Evolutionary conservation across 2,113 vertebrate genomes (phyloP).

Genomic region (Xenus cinereus): DNA sequence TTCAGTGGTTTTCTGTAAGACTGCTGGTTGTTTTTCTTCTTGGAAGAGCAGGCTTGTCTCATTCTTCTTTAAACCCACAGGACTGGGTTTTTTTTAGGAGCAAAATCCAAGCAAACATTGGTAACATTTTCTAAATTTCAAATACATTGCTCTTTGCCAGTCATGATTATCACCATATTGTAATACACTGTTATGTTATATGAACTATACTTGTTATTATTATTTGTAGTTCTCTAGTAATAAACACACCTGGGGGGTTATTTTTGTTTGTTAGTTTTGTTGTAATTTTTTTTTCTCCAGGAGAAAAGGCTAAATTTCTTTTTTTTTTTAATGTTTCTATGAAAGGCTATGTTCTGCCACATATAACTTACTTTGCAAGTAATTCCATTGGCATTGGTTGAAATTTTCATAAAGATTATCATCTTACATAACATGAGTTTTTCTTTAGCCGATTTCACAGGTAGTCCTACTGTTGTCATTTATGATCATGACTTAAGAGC

Average conservation of each 20-base stretch:
- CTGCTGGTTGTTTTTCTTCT: neutral
- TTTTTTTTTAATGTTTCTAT: neutral
- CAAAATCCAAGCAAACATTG: neutral
- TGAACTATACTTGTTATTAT: neutral
- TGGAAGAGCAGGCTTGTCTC: neutral
- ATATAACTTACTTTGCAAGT: neutral
- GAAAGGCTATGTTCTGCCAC: neutral
- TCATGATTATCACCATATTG: neutral
- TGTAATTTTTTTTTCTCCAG: neutral
- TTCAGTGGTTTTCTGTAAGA: neutral
- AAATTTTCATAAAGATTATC: neutral
- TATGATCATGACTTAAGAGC: neutral
- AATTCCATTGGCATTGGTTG: neutral
- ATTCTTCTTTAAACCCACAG: neutral
- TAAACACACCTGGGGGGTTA: neutral
- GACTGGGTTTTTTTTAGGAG: neutral
- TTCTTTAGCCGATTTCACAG: neutral
- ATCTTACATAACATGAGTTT: neutral
- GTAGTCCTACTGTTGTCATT: neutral
- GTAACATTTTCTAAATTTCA: neutral
- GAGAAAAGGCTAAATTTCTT: rapidly evolving
- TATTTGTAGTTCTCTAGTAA: neutral
- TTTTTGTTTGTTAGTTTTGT: neutral
- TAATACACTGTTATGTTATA: neutral
- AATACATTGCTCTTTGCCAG: neutral